Conservation (phyloP, 2,888 invertebrate species). For the Eupithecia subumbrata region DNA sequence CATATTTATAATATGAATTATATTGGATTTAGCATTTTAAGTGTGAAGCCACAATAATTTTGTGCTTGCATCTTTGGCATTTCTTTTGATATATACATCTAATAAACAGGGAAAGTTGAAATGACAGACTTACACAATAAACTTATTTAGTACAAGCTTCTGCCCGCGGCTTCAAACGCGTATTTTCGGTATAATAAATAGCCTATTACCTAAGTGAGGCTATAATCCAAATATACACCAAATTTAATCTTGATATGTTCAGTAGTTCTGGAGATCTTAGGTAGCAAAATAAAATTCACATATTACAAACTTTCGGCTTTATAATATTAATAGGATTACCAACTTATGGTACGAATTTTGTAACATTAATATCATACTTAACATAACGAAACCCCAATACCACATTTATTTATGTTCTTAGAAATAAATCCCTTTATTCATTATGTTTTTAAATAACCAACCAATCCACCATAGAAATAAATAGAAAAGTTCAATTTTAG, state of each 20-base stretch:
- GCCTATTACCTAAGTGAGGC: too few relatives aligned
- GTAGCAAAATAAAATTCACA: too few relatives aligned
- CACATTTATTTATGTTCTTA: background rate
- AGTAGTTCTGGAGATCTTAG: too few relatives aligned
- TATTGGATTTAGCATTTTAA: background rate
- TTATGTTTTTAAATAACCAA: background rate
- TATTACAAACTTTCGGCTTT: too few relatives aligned
- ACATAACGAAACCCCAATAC: background rate
- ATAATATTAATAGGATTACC: background rate
- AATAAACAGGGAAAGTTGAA: background rate
- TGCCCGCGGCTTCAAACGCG: too few relatives aligned
- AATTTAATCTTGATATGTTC: too few relatives aligned
- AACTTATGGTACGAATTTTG: background rate
- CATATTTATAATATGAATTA: background rate
- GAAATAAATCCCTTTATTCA: background rate
- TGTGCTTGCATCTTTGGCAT: background rate
- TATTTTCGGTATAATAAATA: too few relatives aligned
- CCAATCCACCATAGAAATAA: background rate
- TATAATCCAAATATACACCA: too few relatives aligned
- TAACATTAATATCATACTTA: background rate
- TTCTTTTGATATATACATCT: background rate
- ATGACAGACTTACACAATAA: background rate
- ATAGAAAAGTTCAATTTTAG: background rate
- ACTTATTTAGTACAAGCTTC: background rate
- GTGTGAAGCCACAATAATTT: background rate